Evolutionary conservation across 2,888 invertebrate species (phyloP), one percentile per base, ranked within the genome.

Genomic region (Andrena trimmerana): DNA sequence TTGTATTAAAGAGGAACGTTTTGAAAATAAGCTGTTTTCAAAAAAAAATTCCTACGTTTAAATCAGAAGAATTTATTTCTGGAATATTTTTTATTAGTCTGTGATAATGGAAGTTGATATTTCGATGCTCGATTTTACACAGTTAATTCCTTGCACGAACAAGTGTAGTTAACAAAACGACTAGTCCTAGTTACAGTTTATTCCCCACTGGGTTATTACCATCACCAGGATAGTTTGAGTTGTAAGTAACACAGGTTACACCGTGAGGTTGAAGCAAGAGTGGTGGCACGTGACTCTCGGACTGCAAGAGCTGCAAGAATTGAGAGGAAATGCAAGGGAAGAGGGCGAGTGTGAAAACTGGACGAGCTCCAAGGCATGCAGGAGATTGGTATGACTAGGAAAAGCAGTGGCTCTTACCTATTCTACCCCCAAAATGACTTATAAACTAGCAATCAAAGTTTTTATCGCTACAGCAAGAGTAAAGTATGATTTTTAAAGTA

Each of bases 301-400:
- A 29, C 52, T 71, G 50, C 68, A 65, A 57, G 70, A 65, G 62
- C 63, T 69, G 59, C 57, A 73, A 59, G 50, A 76, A 83, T 50
- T 42, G 60, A 48, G 59, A 24, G 42, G 33, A 76, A 76, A 36
- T 68, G 66, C 48, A 31, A 66, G 67, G 33, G 65, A 33, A 60
- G 27, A 52, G 72, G 60, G 73, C 57, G 77, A 71, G 84, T 66
- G 83, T 72, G 82, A 81, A 83, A 74, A 33, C 76, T 85, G 84
- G 88, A 85, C 70, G 75, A 54, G 82, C 75, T 87, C 90, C 89
- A 89, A 90, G 84, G 83, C 85, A 88, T 86, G 85, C 86, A 81
- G 81, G 79, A 72, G 85, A 78, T 74, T 75, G 78, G 81, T 82
- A 77, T 88, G 79, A 83, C 79, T 65, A 48, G 65, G 71, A 73